These are phyloP conservation scores for Corapipo altera DNA, from an alignment of 2,113 vertebrate species.

Conservation along the genomic window DNA sequence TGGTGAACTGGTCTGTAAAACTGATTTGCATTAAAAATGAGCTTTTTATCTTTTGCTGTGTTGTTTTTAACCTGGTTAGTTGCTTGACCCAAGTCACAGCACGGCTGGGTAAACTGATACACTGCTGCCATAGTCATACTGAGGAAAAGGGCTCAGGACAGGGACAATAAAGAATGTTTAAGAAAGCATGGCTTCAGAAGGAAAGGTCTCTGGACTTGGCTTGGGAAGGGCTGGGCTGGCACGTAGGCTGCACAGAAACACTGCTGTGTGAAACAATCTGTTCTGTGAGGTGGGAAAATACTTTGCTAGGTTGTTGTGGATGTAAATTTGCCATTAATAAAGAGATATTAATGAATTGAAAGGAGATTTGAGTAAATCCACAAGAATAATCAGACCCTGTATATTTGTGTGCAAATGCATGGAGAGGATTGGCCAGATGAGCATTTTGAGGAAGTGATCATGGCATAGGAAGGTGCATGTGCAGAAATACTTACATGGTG, in stretches of 20 bases:
- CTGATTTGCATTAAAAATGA: background rate
- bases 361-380: background rate
- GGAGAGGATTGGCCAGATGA: background rate
- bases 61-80: background rate
- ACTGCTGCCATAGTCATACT: background rate
- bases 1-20: background rate
- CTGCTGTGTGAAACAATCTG: background rate
- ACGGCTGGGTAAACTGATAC: background rate
- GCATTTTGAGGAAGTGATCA: background rate
- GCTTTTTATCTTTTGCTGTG: background rate
- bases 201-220: background rate
- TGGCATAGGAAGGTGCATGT: background rate
- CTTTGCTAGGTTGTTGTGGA: background rate
- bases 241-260: background rate
- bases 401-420: background rate
- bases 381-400: background rate
- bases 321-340: background rate
- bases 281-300: background rate
- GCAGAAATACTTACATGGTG: background rate
- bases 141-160: background rate
- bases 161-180: background rate
- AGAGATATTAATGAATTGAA: background rate
- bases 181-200: background rate
- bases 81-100: background rate
- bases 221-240: background rate